Evolutionary conservation across 2,113 vertebrate genomes (phyloP).

Genomic region (Myodes glareolus): DNA sequence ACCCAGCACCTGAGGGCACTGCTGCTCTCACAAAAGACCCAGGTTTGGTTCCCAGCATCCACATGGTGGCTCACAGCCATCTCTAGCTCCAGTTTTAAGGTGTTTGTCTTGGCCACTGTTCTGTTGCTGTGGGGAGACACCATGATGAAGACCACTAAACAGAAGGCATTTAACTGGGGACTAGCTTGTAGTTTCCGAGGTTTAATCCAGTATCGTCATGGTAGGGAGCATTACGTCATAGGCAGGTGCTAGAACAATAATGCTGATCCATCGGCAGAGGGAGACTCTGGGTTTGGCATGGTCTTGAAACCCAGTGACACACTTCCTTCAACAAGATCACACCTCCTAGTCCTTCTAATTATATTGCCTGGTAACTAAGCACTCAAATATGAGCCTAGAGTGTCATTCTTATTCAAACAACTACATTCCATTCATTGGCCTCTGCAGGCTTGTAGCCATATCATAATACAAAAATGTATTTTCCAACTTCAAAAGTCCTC

Average conservation of each 20-base stretch:
- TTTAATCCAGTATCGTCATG: background rate
- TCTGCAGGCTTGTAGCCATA: too few relatives aligned
- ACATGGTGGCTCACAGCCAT: background rate
- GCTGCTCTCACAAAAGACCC: background rate
- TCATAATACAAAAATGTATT: too few relatives aligned
- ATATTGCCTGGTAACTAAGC: background rate
- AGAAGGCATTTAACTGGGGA: background rate
- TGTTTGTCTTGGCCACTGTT: background rate
- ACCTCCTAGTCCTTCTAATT: background rate
- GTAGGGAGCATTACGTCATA: background rate
- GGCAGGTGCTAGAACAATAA: background rate
- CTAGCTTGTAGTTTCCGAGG: background rate
- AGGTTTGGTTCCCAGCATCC: background rate
- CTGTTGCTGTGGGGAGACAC: background rate
- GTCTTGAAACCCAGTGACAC: background rate
- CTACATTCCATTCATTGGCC: too few relatives aligned
- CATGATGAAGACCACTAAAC: background rate
- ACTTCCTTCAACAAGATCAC: background rate
- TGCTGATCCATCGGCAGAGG: background rate
- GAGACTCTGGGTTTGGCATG: background rate
- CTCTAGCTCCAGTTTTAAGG: background rate
- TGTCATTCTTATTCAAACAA: too few relatives aligned
- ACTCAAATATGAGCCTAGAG: too few relatives aligned
- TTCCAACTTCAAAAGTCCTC: too few relatives aligned
- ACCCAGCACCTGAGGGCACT: background rate